Evolutionary conservation across 2,113 vertebrate genomes (phyloP).

Genomic region (Pituophis catenifer): DNA sequence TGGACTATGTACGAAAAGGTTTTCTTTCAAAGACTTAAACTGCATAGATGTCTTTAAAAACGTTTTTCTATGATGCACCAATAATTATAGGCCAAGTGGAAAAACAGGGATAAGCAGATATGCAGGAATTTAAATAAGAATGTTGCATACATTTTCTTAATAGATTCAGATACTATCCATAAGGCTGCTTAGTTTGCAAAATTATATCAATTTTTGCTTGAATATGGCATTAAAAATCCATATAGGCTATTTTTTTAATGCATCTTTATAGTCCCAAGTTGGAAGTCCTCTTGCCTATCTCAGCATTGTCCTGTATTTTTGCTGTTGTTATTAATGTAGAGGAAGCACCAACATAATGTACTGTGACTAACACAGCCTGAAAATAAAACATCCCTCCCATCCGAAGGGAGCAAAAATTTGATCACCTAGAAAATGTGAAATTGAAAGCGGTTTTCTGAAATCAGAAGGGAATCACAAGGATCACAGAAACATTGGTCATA

Average conservation of each 20-base stretch:
- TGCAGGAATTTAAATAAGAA: constrained; percentile 5
- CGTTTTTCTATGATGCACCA: not conserved
- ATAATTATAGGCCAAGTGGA: not conserved
- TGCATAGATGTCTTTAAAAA: not conserved
- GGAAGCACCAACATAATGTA: constrained; percentile 43
- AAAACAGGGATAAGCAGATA: constrained; percentile 39
- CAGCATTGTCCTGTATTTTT: constrained; percentile 49
- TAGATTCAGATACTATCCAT: constrained; percentile 29
- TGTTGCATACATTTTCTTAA: constrained; percentile 42
- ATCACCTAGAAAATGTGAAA: constrained; percentile 45
- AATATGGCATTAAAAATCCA: constrained; percentile 48
- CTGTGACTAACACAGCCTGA: constrained; percentile 55
- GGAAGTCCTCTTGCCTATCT: constrained; percentile 59
- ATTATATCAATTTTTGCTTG: constrained; percentile 42
- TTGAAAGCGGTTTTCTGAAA: constrained; percentile 40
- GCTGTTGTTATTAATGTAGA: constrained; percentile 49
- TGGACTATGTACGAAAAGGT: not conserved
- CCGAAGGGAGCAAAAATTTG: not conserved
- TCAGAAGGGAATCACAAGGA: constrained; percentile 37
- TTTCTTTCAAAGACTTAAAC: not conserved
- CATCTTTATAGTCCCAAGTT: constrained; percentile 51
- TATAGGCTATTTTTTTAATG: constrained; percentile 52
- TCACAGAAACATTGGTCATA: not conserved
- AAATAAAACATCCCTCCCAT: constrained; percentile 29
- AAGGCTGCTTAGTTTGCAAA: constrained; percentile 46